Evolutionary conservation across 2,797 vertebrate genomes (phyloP).

Genomic region (Xiphophorus birchmanni): DNA sequence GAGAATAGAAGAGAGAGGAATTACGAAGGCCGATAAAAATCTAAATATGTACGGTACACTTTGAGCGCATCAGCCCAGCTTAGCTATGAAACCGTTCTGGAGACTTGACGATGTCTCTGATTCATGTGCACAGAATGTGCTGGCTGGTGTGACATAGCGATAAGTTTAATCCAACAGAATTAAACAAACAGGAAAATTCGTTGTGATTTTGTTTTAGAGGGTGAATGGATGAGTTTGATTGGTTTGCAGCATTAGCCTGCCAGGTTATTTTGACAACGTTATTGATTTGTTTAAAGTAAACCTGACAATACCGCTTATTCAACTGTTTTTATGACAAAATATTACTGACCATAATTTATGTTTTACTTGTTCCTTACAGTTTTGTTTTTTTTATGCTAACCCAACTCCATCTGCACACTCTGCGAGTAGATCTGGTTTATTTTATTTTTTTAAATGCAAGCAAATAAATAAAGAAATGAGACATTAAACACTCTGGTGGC

Average conservation of each 20-base stretch:
- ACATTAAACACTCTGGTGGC: conserved; percentile 8
- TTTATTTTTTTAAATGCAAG: neutral
- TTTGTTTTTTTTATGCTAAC: neutral
- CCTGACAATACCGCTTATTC: neutral
- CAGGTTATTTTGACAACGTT: neutral
- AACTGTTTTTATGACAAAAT: neutral
- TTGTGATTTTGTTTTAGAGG: neutral
- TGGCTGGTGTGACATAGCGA: neutral
- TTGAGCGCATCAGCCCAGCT: neutral
- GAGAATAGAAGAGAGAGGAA: neutral
- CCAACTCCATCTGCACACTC: neutral
- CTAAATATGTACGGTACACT: neutral
- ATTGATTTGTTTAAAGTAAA: neutral
- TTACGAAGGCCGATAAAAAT: neutral
- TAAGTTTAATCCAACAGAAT: neutral
- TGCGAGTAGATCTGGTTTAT: neutral
- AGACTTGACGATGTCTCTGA: neutral
- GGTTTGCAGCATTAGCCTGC: neutral
- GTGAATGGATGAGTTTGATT: neutral
- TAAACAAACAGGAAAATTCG: neutral
- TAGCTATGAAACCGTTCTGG: neutral
- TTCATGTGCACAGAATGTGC: neutral
- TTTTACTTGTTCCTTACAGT: neutral
- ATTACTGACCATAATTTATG: neutral
- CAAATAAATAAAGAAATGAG: neutral